Evolutionary conservation across 37 sponge, comb jelly and placozoan genomes (phyloP), one percentile per base, ranked within the genome.

Genomic region (Lycopodina hypogea): DNA sequence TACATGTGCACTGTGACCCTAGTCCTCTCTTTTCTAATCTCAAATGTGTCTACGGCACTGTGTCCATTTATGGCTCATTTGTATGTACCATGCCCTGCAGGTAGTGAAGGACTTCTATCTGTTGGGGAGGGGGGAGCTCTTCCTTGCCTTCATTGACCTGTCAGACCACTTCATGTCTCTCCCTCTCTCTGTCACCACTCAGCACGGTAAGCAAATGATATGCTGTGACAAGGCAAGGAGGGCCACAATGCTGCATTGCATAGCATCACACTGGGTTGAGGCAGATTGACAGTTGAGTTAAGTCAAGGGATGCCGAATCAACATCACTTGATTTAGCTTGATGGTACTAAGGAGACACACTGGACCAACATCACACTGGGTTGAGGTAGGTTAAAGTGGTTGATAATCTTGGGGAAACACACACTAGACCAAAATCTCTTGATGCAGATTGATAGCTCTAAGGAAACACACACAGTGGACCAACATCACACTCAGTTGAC

Each of bases 91-190:
- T n/a, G n/a, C n/a, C n/a, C n/a, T n/a, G 1, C 30, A 76, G 76
- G 42, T 76, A 15, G 57, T 98, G 42, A 98, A 98, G 75, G 90
- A 95, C 63, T 90, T 91, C 62, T 98, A 85, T 76, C 83, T 98
- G 23, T 78, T 95, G 11, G 99, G 99, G 7, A 77, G 96, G 37
- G 99, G 99, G 61, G 99, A 98, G 76, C 74, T 98, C 39, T 98
- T 91, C 71, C 74, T 89, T 29, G 41, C 86, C 29, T 93, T 98
- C 65, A 69, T 95, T 42, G 94, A 93, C 32, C 75, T 86, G 18
- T 84, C 86, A 21, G 74, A 91, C 33, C 1, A 68, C 35, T 79
- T 97, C 59, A 75, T 97, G 83, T 79, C 56, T 32, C 68, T 62
- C 22, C 86, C 95, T 26, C 78, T 77, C 15, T 62, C 82, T 42